Evolutionary conservation across 2,113 vertebrate genomes (phyloP).

Genomic region (Brienomyrus brachyistius): DNA sequence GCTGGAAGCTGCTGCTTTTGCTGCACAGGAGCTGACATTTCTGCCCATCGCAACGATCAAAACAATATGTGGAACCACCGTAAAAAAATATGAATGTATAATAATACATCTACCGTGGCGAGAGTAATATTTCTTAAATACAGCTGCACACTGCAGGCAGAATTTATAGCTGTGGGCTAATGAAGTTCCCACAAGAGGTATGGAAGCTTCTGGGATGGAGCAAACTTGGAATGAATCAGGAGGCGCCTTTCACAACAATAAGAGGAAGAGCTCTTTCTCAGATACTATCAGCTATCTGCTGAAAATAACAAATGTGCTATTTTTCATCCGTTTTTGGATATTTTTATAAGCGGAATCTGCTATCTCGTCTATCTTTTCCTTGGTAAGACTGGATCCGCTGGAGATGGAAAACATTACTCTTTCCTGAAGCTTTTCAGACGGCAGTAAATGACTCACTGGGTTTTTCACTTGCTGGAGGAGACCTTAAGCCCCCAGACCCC

Average conservation of each 20-base stretch:
- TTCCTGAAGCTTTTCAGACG: neutral
- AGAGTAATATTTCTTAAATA: neutral
- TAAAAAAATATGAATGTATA: neutral
- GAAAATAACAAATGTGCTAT: conserved; percentile 1
- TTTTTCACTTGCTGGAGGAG: neutral
- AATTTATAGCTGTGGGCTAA: neutral
- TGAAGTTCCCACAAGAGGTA: neutral
- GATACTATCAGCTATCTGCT: neutral
- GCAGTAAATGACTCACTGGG: neutral
- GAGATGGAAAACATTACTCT: neutral
- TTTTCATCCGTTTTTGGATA: neutral
- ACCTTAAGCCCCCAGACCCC: neutral
- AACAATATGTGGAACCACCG: neutral
- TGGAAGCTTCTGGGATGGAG: neutral
- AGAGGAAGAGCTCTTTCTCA: neutral
- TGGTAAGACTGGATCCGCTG: neutral
- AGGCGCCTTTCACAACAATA: neutral
- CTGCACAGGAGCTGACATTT: neutral
- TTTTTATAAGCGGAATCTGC: neutral
- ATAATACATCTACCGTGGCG: neutral
- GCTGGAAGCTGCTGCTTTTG: neutral
- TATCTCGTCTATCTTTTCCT: neutral
- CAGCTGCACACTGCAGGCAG: neutral
- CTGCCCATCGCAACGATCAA: neutral
- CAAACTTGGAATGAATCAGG: neutral